Evolutionary conservation across 2,113 vertebrate genomes (phyloP), one percentile per base, ranked within the genome.

Genomic region (Madoqua kirkii): DNA sequence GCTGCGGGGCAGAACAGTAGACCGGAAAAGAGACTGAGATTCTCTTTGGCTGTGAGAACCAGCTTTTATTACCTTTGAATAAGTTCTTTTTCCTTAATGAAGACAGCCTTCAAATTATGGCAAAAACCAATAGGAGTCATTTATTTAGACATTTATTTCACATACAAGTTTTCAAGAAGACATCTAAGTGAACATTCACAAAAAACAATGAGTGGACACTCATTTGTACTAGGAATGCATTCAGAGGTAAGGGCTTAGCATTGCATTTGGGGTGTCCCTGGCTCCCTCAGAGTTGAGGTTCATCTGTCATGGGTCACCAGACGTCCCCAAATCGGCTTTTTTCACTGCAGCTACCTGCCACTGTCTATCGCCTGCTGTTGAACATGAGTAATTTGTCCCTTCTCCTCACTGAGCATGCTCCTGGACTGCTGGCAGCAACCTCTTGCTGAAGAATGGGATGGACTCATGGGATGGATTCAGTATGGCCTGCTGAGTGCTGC

Each of bases 121-220:
- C 48, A 94, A 81, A 97, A 92, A 59, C 31, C 88, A 95, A 81
- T 9, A 31, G 50, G 48, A 97, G 55, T 48, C 40, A 89, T 87
- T 98, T 96, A 94, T 91, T 97, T 78, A 82, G 93, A 91, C 78
- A 91, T 96, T 97, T 96, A 96, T 97, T 97, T 96, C 91, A 98
- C 94, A 94, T 12, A 89, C 91, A 91, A 40, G 36, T 88, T 90
- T 95, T 89, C 95, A 94, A 97, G 93, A 92, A 59, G 93, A 98
- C 94, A 96, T 33, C 93, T 97, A 91, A 59, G 93, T 81, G 50
- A 84, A 97, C 55, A 71, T 81, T 59, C 89, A 81, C 74, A 97
- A 90, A 88, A 57, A 95, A 96, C 40, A 71, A 78, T 52, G 79
- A 79, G 83, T 5, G 74, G 78, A 96, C n/a, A 33, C 43, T 74